phyloP scores from a whole-genome alignment of 2,888 invertebrate species.

The Monochamus alternatus region DNA sequence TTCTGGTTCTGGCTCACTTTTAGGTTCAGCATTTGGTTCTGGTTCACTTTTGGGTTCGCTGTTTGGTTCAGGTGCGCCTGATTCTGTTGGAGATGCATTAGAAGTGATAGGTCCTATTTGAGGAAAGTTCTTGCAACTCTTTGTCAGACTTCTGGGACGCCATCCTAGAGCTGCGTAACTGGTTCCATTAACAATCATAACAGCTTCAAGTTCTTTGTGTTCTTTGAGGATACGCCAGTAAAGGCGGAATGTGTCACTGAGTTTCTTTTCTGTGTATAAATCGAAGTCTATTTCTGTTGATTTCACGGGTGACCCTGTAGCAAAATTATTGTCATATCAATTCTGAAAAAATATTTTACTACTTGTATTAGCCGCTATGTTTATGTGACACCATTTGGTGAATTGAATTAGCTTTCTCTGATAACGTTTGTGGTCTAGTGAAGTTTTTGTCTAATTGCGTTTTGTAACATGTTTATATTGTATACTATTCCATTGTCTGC shows the following conservation, averaged over 20 bases:
- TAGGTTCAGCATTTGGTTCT: conserved; percentile 64
- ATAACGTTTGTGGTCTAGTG: too few relatives aligned
- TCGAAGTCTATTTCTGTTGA: conserved; percentile 82
- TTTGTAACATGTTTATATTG: too few relatives aligned
- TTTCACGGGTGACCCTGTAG: conserved; percentile 83
- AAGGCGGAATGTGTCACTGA: conserved; percentile 84
- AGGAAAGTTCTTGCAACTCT: conserved; percentile 87
- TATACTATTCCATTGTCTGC: too few relatives aligned
- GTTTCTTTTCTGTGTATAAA: conserved; percentile 79
- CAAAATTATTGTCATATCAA: neutral
- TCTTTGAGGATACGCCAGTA: conserved; percentile 91
- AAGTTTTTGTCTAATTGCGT: too few relatives aligned
- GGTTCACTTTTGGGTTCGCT: conserved; percentile 68
- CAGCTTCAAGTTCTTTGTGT: conserved; percentile 88
- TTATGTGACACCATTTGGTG: too few relatives aligned
- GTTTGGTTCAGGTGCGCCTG: conserved; percentile 65
- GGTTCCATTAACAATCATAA: conserved; percentile 90
- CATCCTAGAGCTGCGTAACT: conserved; percentile 95
- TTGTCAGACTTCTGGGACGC: conserved; percentile 85
- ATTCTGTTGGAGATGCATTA: conserved; percentile 64
- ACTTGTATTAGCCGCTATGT: too few relatives aligned
- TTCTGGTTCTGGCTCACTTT: conserved; percentile 57
- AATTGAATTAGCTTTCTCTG: too few relatives aligned
- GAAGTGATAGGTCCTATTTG: conserved; percentile 71
- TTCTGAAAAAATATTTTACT: neutral